A percentile compares a stretch with the other conserved stretches of the same genome.
Conservation (phyloP, 2,888 invertebrate species). For the Tenthredo scrophulariae region DNA sequence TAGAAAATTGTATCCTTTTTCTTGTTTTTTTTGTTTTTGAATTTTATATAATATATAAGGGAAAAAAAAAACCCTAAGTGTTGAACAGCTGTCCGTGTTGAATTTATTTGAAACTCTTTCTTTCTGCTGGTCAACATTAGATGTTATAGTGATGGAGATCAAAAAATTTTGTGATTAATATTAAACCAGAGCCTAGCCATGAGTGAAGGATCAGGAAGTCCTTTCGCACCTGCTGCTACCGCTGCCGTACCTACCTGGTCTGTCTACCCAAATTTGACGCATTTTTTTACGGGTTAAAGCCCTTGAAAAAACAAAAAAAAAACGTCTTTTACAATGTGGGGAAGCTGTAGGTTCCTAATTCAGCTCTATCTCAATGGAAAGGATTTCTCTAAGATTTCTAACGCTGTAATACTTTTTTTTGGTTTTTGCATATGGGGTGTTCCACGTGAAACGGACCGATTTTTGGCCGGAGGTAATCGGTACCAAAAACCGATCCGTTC, state of each 20-base stretch:
- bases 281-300: conserved; percentile 22
- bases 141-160: not conserved
- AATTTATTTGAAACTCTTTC: conserved; percentile 19
- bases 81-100: conserved; percentile 20
- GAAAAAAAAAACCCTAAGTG: not conserved
- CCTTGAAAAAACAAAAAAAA: not conserved
- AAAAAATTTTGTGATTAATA: conserved; percentile 43
- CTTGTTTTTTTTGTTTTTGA: not conserved
- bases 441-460: too few species aligned
- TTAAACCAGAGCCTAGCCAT: conserved; percentile 7
- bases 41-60: not conserved
- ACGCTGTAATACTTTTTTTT: not conserved
- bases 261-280: conserved; percentile 35
- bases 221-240: conserved; percentile 58
- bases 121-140: not conserved
- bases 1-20: not conserved
- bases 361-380: not conserved
- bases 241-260: not conserved
- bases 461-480: too few species aligned
- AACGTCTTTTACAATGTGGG: not conserved
- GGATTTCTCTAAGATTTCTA: not conserved
- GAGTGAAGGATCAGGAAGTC: conserved; percentile 62
- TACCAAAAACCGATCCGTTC: too few species aligned
- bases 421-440: too few species aligned
- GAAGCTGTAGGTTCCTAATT: too few species aligned